These are phyloP conservation scores for Eriocheir sinensis DNA, from an alignment of 1,140 invertebrate genomes.

Conservation along the genomic window DNA sequence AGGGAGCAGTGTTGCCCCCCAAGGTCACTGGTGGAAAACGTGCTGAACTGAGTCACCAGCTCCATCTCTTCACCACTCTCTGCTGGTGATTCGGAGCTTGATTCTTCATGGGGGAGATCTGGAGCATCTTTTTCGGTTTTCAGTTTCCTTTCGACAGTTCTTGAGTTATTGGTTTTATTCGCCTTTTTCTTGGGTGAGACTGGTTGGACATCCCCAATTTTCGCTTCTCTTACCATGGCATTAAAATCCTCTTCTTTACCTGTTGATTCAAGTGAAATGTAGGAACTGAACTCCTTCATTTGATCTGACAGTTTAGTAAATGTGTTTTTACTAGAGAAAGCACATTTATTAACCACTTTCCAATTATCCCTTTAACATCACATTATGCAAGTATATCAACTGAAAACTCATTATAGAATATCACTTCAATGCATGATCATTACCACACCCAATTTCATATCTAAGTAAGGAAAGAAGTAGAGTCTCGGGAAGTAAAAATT, in stretches of 20 bases:
- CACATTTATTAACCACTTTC: no score
- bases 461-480: no score
- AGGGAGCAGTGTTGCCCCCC: neutral
- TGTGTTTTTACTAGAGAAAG: no score
- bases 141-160: constrained; percentile 27
- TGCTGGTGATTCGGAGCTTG: neutral
- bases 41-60: neutral
- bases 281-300: no score
- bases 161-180: neutral
- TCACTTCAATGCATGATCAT: no score
- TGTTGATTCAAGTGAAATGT: neutral
- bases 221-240: constrained; percentile 45
- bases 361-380: no score
- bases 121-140: neutral
- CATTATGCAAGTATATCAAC: no score
- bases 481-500: no score
- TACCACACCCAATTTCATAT: no score
- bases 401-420: no score
- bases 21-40: neutral
- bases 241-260: constrained; percentile 58
- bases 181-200: constrained; percentile 50
- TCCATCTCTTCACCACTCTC: constrained; percentile 11
- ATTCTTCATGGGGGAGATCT: neutral
- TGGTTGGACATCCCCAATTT: constrained; percentile 1
- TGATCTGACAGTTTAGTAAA: no score